Evolutionary conservation across 2,113 vertebrate genomes (phyloP).

Genomic region (Acrocephalus kingi): DNA sequence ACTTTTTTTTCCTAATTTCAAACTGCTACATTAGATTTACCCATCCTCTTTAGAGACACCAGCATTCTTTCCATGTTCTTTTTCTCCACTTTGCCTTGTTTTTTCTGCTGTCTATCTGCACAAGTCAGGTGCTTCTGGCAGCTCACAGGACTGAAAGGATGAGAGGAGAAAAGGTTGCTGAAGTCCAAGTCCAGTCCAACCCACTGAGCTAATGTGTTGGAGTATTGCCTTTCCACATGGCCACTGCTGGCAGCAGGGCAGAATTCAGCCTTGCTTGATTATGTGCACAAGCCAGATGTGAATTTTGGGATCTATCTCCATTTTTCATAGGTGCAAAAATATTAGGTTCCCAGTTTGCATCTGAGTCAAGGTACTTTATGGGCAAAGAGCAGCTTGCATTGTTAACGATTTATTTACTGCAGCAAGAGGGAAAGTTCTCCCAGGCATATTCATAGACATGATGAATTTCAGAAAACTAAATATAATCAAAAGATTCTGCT

Average conservation of each 20-base stretch:
- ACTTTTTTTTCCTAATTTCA: background rate
- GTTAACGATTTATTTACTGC: conserved; percentile 14
- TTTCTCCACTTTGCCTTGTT: rapidly evolving
- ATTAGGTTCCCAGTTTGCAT: background rate
- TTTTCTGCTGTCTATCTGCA: background rate
- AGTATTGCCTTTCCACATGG: background rate
- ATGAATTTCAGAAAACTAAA: conserved; percentile 16
- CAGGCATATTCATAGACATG: background rate
- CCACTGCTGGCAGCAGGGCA: background rate
- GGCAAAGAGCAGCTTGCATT: background rate
- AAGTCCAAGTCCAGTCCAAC: background rate
- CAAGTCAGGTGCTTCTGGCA: background rate
- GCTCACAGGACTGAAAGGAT: background rate
- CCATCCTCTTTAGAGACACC: background rate
- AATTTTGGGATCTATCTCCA: background rate
- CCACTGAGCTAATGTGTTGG: background rate
- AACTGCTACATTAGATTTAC: background rate
- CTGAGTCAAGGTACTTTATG: background rate
- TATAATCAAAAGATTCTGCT: background rate
- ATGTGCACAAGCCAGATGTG: background rate
- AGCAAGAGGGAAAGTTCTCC: background rate
- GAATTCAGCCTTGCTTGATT: background rate
- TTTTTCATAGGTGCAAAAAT: background rate
- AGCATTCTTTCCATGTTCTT: background rate
- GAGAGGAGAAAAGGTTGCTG: background rate